Percentiles rank a stretch among this genome's conserved stretches.
phyloP scores from a whole-genome alignment of 2,888 invertebrate genomes.

The Diarsia mendica region DNA sequence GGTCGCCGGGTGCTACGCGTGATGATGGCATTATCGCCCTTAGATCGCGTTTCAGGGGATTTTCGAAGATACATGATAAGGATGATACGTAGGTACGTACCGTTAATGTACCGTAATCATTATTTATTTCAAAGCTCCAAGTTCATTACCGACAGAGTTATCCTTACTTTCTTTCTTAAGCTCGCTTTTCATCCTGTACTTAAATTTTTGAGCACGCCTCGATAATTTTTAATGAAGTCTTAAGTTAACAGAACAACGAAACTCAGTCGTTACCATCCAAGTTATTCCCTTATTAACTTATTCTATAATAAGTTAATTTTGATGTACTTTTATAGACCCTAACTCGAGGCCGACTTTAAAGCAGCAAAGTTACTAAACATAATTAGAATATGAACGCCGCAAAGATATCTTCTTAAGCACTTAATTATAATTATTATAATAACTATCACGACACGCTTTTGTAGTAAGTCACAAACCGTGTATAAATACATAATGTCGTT shows the following conservation, averaged over 20 bases:
- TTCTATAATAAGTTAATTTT: slow-evolving; percentile 66
- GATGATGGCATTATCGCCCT: slow-evolving; percentile 36
- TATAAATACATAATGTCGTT: slow-evolving; percentile 42
- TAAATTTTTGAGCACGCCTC: slow-evolving; percentile 55
- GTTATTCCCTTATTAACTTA: slow-evolving; percentile 65
- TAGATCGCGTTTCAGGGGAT: slow-evolving; percentile 21
- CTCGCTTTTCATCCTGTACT: slow-evolving; percentile 51
- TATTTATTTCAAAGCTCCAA: slow-evolving; percentile 43
- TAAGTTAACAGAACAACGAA: slow-evolving; percentile 59
- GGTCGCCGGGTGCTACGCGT: slow-evolving; percentile 9
- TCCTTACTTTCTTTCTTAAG: slow-evolving; percentile 42
- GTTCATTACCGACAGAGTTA: slow-evolving; percentile 27
- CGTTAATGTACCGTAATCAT: slow-evolving; percentile 32
- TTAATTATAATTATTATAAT: slow-evolving; percentile 58
- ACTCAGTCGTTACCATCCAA: slow-evolving; percentile 59
- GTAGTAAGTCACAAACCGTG: slow-evolving; percentile 35
- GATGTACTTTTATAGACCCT: slow-evolving; percentile 60
- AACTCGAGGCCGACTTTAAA: slow-evolving; percentile 41
- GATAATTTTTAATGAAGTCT: slow-evolving; percentile 62
- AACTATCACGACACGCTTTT: slow-evolving; percentile 38
- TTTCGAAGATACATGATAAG: slow-evolving; percentile 5
- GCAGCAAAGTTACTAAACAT: slow-evolving; percentile 53
- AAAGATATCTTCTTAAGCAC: slow-evolving; percentile 53
- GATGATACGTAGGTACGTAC: neutral
- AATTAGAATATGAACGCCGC: slow-evolving; percentile 54